These are phyloP conservation scores for Drosophila asahinai DNA, from an alignment of 1,140 invertebrate genomes.

Conservation along the genomic window DNA sequence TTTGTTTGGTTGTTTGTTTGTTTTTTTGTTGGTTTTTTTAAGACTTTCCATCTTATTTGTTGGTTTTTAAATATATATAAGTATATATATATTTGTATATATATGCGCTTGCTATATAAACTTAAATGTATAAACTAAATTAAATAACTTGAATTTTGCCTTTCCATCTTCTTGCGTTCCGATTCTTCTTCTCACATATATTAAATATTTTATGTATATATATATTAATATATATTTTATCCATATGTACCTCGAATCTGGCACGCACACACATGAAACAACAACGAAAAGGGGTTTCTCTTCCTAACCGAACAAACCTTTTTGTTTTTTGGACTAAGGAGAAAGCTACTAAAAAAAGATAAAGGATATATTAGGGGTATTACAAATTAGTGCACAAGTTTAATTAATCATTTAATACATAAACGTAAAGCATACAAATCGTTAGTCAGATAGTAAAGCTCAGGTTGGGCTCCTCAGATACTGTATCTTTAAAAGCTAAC, in stretches of 20 bases:
- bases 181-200: constrained; percentile 46
- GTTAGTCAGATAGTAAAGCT: constrained; percentile 63
- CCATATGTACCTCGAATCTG: constrained; percentile 47
- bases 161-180: constrained; percentile 43
- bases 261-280: constrained; percentile 78
- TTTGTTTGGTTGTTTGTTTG: constrained; percentile 66
- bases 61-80: constrained; percentile 56
- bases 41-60: constrained; percentile 65
- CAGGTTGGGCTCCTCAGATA: constrained; percentile 45
- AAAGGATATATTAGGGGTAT: constrained; percentile 13
- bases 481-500: constrained; percentile 32
- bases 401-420: constrained; percentile 33
- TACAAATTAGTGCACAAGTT: constrained; percentile 46
- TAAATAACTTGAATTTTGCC: constrained; percentile 79
- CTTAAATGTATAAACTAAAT: constrained; percentile 79
- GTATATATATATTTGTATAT: constrained; percentile 57
- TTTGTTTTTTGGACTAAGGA: constrained; percentile 20
- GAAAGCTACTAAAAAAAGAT: constrained; percentile 11
- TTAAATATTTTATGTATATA: constrained; percentile 57
- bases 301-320: constrained; percentile 22
- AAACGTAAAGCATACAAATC: constrained; percentile 51
- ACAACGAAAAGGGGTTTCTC: constrained; percentile 56
- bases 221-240: constrained; percentile 38
- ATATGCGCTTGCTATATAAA: constrained; percentile 80
- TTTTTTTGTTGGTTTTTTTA: constrained; percentile 42